Conservation (phyloP, 2,113 vertebrate genomes). For the chimpanzee (Pan troglodytes) region DNA sequence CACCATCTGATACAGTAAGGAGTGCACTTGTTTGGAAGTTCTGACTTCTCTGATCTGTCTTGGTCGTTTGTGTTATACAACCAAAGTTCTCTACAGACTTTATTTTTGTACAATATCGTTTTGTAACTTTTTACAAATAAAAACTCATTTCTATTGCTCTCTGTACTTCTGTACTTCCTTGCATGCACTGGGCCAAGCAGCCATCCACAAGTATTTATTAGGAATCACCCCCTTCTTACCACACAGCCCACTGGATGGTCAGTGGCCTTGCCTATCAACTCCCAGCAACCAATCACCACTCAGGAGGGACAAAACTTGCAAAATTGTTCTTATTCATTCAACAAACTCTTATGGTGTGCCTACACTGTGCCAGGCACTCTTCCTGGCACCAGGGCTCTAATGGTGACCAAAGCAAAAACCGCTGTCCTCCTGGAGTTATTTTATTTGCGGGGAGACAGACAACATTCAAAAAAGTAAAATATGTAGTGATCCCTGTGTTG, state of each 20-base stretch:
- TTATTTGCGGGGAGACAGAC: neutral
- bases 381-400: neutral
- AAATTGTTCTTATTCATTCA: neutral
- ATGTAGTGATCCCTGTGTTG: neutral
- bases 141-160: constrained; percentile 95
- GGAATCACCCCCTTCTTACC: neutral
- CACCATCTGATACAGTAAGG: constrained; percentile 76
- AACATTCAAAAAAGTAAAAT: neutral
- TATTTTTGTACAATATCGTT: constrained; percentile 99
- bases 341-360: neutral
- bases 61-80: constrained; percentile 96
- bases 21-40: constrained; percentile 85
- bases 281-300: neutral
- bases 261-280: neutral
- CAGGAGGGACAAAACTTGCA: neutral
- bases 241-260: neutral
- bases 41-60: constrained; percentile 88
- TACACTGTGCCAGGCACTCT: no score
- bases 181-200: neutral
- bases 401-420: neutral
- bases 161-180: constrained; percentile 33
- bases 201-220: neutral
- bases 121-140: constrained; percentile 99
- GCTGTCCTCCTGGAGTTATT: neutral
- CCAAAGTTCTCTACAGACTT: constrained; percentile 99